Evolutionary conservation across 2,888 invertebrate species (phyloP).

Genomic region (Gandaritis pyraliata): DNA sequence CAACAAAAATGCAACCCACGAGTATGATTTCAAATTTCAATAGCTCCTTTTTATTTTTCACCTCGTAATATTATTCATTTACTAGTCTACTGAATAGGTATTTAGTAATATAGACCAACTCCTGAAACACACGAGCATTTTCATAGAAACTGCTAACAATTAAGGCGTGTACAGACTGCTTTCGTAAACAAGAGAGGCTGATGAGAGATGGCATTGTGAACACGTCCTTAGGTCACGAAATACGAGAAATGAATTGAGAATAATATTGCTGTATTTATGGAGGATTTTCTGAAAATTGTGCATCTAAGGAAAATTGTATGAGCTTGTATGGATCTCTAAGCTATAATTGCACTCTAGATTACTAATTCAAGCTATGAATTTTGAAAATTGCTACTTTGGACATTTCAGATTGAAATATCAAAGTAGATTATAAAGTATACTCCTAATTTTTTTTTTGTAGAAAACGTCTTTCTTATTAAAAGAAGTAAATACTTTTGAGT

Average conservation of each 20-base stretch:
- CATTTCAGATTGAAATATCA: too few relatives aligned
- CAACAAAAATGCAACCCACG: too few relatives aligned
- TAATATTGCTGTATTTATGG: conserved; percentile 23
- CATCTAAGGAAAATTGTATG: conserved; percentile 11
- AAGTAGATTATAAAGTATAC: too few relatives aligned
- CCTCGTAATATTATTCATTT: too few relatives aligned
- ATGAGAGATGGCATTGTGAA: conserved; percentile 72
- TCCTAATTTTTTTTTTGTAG: too few relatives aligned
- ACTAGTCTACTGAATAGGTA: conserved; percentile 1
- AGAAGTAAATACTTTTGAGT: too few relatives aligned
- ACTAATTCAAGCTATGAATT: too few relatives aligned
- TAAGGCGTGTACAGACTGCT: conserved; percentile 62
- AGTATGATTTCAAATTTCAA: too few relatives aligned
- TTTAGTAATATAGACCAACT: neutral
- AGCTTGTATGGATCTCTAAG: neutral
- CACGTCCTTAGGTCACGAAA: conserved; percentile 66
- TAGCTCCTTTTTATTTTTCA: too few relatives aligned
- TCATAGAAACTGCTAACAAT: conserved; percentile 55
- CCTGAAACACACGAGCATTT: conserved; percentile 23
- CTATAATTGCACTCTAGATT: too few relatives aligned
- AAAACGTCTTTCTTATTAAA: too few relatives aligned
- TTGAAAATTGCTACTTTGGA: too few relatives aligned
- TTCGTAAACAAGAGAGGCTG: conserved; percentile 76
- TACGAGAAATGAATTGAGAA: conserved; percentile 38
- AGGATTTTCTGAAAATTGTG: conserved; percentile 19